phyloP scores from a whole-genome alignment of 2,888 invertebrate species.

The Drosophila mulleri region DNA sequence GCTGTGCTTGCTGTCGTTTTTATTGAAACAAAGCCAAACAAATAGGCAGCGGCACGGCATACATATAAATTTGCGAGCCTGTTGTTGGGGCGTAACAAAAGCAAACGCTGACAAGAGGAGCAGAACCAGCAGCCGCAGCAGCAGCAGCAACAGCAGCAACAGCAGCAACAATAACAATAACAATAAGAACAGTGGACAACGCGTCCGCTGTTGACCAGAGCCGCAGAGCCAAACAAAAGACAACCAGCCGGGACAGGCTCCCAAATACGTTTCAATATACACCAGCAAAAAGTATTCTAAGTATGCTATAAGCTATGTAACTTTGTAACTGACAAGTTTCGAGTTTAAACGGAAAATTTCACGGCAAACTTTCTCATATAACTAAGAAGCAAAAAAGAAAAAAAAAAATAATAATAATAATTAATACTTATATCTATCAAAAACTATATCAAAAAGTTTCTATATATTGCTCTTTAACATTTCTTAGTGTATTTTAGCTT shows the following conservation, averaged over 20 bases:
- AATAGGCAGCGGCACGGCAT: conserved; percentile 27
- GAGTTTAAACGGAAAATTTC: background rate
- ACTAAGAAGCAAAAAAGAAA: background rate
- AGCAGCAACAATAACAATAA: conserved; percentile 33
- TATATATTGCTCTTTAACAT: too few relatives aligned
- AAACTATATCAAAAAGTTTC: too few relatives aligned
- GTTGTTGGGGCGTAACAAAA: conserved; percentile 47
- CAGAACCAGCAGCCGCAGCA: conserved; percentile 1
- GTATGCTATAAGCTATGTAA: background rate
- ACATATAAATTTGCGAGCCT: conserved; percentile 41
- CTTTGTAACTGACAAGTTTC: background rate
- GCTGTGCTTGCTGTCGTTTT: conserved; percentile 4
- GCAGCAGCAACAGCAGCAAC: conserved; percentile 2
- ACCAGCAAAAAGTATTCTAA: background rate
- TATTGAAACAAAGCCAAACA: conserved; percentile 52
- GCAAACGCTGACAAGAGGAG: conserved; percentile 27
- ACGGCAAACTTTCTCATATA: background rate
- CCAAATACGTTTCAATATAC: conserved; percentile 6
- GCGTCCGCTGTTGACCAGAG: conserved; percentile 54
- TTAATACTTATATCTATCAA: too few relatives aligned
- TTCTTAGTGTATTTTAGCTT: background rate
- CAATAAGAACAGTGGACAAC: conserved; percentile 58
- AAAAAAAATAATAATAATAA: too few relatives aligned
- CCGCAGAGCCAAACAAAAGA: conserved; percentile 36
- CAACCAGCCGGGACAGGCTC: conserved; percentile 10